Base-by-base conservation (phyloP, 2,888 invertebrate species). In the Cacoxenus indagator region DNA sequence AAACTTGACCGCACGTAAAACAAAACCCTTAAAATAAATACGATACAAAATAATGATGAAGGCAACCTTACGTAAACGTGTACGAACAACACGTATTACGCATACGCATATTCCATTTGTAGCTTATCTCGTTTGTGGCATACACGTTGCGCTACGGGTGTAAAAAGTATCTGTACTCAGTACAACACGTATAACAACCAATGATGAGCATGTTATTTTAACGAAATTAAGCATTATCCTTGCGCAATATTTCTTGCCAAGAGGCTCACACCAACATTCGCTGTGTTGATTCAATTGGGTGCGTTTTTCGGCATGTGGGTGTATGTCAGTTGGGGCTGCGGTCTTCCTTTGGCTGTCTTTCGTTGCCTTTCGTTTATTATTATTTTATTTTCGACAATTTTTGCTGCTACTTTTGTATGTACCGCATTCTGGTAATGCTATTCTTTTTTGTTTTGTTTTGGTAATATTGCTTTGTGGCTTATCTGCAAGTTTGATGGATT, bases 401-500 rank as follows among this genome's bases (percentile, higher is more conserved):
- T 14, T 62, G 22, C 43, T 57, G 61, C 22, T n/a, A 9, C 43
- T 37, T 51, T 46, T 57, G 31, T 51, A 46, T 24, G 11, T 26
- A 14, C 37, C 14, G 8, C 9, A 11, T 37, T 37, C 14, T 37
- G 37, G 8, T 37, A 37, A 11, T 37, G 37, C 14, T 37, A 11
- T 14, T 37, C 14, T 37, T 37, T 37, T 37, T 37, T 37, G 8
- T 48, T 48, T 48, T 17, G 17, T 48, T 19, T 27, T 26, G 27
- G 19, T 62, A 62, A 62, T 24, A 43, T 62, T 62, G 43, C 43
- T 45, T 62, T 62, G 43, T 62, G 43, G 76, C 81, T 82, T 82
- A 82, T 81, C 81, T 81, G 78, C 81, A 78, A 81, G 77, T 82
- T 81, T 82, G 81, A 81, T 81, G 81, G 81, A 81, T 81, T 82